A percentile compares a stretch with the other conserved stretches of the same genome.
phyloP scores from a whole-genome alignment of 2,888 invertebrate genomes.

The Electrophaes corylata region DNA sequence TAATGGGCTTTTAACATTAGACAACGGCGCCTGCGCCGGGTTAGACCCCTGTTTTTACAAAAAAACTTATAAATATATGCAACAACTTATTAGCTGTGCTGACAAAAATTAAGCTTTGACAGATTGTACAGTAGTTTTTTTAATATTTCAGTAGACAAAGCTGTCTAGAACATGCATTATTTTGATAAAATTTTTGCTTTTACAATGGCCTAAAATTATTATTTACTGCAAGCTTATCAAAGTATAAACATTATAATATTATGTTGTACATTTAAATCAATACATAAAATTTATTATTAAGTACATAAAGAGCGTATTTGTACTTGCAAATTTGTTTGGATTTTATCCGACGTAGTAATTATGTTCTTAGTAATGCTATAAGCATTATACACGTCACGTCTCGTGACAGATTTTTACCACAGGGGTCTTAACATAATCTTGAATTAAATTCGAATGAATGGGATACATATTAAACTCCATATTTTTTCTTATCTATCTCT shows the following conservation, averaged over 20 bases:
- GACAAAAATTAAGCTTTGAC: not conserved
- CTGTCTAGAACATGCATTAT: not conserved
- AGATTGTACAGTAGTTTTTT: not conserved
- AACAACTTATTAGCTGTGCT: not conserved
- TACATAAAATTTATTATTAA: conserved; percentile 8
- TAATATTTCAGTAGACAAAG: not conserved
- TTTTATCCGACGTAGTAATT: conserved; percentile 29
- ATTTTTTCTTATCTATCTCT: conserved; percentile 49
- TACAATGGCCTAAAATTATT: not conserved
- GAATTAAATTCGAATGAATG: conserved; percentile 48
- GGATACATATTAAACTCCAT: conserved; percentile 40
- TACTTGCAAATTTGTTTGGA: conserved; percentile 28
- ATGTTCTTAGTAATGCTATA: not conserved
- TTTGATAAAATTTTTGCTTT: not conserved
- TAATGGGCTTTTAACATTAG: conserved; percentile 86
- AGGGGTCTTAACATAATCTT: conserved; percentile 43
- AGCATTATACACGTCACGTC: not conserved
- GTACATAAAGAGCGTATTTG: conserved; percentile 10
- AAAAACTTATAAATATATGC: conserved; percentile 22
- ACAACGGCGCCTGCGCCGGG: conserved; percentile 73
- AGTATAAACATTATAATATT: conserved; percentile 1
- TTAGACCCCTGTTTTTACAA: conserved; percentile 48
- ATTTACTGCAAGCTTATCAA: not conserved
- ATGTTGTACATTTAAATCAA: conserved; percentile 26
- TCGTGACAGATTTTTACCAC: conserved; percentile 30